Conservation (phyloP, 2,888 invertebrate species). For the Pristionchus japonicus region DNA sequence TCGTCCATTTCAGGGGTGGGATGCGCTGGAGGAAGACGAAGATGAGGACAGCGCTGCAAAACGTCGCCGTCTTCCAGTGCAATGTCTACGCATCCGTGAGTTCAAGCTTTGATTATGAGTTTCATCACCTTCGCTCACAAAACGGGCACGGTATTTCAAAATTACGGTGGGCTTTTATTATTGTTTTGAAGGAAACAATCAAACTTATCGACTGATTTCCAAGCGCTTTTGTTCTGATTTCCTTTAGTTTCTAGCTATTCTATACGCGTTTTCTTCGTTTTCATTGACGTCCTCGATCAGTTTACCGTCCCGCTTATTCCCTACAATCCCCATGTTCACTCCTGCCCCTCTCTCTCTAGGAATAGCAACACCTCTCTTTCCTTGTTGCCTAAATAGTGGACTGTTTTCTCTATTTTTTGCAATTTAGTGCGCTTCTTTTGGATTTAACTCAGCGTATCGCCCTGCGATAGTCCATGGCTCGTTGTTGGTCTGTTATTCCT, state of each 20-base stretch:
- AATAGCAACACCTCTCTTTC: not conserved
- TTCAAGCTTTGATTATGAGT: not conserved
- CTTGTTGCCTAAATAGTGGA: not conserved
- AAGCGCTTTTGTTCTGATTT: not conserved
- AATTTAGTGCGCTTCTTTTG: too few relatives aligned
- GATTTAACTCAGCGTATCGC: too few relatives aligned
- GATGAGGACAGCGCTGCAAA: not conserved
- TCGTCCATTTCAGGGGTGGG: not conserved
- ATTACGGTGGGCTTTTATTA: not conserved
- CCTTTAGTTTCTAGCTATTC: not conserved
- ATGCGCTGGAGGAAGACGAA: not conserved
- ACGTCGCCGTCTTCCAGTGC: not conserved
- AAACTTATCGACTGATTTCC: not conserved
- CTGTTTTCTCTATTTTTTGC: too few relatives aligned
- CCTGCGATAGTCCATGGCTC: not conserved
- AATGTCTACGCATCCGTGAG: not conserved
- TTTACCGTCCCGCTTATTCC: not conserved
- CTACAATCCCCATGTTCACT: not conserved
- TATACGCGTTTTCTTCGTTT: not conserved
- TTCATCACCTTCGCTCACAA: not conserved
- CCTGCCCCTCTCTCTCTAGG: not conserved
- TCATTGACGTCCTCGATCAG: conserved; percentile 3
- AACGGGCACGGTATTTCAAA: not conserved
- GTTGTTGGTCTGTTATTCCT: not conserved
- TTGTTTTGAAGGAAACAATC: not conserved